Conservation (phyloP, 2,888 invertebrate species). For the Neria commutata region DNA sequence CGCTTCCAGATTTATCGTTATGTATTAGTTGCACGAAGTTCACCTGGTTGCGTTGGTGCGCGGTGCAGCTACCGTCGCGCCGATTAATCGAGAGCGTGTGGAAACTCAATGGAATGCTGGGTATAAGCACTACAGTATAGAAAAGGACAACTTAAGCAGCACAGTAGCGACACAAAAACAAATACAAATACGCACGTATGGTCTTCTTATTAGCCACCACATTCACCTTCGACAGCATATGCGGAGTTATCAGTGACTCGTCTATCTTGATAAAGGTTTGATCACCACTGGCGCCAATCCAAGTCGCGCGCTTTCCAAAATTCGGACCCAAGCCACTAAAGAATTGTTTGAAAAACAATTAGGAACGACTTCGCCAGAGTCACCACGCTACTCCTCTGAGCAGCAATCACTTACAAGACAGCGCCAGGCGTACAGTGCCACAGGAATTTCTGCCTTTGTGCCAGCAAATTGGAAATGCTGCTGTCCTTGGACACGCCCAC, state of each 20-base stretch:
- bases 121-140: conserved; percentile 78
- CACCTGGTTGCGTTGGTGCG: conserved; percentile 84
- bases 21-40: conserved; percentile 78
- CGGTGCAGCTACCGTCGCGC: conserved; percentile 83
- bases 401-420: conserved; percentile 55
- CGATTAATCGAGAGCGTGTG: conserved; percentile 90
- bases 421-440: conserved; percentile 61
- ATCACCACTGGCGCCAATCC: conserved; percentile 95
- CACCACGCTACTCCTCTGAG: background rate
- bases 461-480: conserved; percentile 43
- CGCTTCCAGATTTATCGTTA: conserved; percentile 62
- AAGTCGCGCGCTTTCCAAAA: conserved; percentile 86
- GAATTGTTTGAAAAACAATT: background rate
- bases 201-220: conserved; percentile 86
- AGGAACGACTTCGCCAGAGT: background rate
- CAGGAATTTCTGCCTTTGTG: conserved; percentile 59
- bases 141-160: conserved; percentile 4
- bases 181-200: conserved; percentile 69
- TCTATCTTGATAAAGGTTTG: conserved; percentile 93
- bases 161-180: conserved; percentile 16
- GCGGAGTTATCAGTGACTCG: conserved; percentile 89
- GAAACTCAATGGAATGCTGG: conserved; percentile 80
- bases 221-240: conserved; percentile 84
- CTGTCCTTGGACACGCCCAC: conserved; percentile 49
- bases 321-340: conserved; percentile 74